Percentiles rank a stretch among this genome's conserved stretches.
Conservation (phyloP, 2,113 vertebrate species). For the Engraulis encrasicolus region DNA sequence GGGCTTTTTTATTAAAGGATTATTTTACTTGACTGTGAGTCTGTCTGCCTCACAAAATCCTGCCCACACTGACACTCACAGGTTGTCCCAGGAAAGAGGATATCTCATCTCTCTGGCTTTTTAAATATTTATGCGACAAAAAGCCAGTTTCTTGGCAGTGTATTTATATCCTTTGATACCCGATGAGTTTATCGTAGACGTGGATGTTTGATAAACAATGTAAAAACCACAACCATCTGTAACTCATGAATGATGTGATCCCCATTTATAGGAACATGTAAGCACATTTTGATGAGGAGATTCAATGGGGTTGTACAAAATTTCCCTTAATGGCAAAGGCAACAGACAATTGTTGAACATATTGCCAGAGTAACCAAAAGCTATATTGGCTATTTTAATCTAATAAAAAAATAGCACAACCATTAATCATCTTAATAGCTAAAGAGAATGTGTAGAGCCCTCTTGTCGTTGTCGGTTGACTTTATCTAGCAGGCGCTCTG, state of each 20-base stretch:
- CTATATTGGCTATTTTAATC: neutral
- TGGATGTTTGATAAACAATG: neutral
- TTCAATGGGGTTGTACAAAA: neutral
- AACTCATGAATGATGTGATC: neutral
- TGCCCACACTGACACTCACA: neutral
- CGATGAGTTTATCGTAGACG: neutral
- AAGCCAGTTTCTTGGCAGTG: neutral
- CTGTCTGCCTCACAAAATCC: conserved; percentile 15
- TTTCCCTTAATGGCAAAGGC: neutral
- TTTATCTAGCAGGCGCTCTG: neutral
- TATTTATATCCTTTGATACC: neutral
- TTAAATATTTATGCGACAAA: neutral
- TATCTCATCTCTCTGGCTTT: neutral
- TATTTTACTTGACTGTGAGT: conserved; percentile 40
- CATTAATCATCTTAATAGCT: neutral
- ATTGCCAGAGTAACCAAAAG: neutral
- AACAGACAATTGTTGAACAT: neutral
- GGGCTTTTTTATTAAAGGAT: conserved; percentile 47
- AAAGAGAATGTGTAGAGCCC: neutral
- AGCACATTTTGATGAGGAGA: neutral
- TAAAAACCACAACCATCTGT: neutral
- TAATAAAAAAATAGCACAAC: neutral
- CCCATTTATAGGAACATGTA: neutral
- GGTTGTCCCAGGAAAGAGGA: neutral
- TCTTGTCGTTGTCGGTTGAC: neutral